Percentiles rank a stretch among this genome's conserved stretches.
These are phyloP conservation scores for Imbricaverruca yamaguchii DNA, from an alignment of 2,888 invertebrate genomes.

Conservation along the genomic window DNA sequence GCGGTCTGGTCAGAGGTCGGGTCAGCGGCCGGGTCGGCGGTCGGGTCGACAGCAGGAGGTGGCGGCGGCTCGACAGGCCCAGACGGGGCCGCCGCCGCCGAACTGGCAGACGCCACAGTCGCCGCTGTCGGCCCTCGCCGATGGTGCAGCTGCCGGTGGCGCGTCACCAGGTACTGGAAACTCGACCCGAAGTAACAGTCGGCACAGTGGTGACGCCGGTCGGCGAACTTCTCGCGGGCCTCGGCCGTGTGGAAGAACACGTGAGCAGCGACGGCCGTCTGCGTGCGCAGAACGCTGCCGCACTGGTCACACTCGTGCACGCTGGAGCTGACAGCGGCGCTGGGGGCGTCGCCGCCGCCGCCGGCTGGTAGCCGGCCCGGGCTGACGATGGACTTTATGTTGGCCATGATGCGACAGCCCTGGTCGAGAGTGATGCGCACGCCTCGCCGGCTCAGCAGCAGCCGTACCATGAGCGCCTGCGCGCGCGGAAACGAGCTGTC, in stretches of 20 bases:
- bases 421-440: background rate
- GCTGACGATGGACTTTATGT: background rate
- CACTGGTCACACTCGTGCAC: background rate
- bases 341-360: background rate
- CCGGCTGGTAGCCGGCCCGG: background rate
- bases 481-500: constrained; percentile 6
- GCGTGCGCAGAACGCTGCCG: background rate
- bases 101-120: too few species aligned
- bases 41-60: too few species aligned
- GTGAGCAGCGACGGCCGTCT: background rate
- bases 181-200: background rate
- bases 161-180: background rate
- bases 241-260: background rate
- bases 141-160: background rate
- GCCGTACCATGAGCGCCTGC: background rate
- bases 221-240: background rate
- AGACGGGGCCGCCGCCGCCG: too few species aligned
- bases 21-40: too few species aligned
- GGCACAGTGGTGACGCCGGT: background rate
- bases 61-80: too few species aligned
- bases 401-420: background rate
- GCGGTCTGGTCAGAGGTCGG: too few species aligned
- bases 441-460: background rate
- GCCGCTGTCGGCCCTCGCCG: background rate
- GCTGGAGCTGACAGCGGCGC: background rate